Percentiles rank a stretch among this genome's conserved stretches.
Conservation (phyloP, 64 coral and sea anemone species). For the Anthopleura sola region DNA sequence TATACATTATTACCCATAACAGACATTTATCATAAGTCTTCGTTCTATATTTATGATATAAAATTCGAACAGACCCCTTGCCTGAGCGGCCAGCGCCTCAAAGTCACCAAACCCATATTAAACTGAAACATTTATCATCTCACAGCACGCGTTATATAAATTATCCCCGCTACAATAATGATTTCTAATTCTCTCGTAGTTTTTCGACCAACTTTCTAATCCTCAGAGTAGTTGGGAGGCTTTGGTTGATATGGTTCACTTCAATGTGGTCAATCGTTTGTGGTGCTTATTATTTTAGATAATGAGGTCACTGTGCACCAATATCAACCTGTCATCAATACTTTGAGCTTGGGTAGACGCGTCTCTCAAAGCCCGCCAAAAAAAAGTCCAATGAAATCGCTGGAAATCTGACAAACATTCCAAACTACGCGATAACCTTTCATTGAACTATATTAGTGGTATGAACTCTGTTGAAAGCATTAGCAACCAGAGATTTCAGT, state of each 20-base stretch:
- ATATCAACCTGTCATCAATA: not conserved
- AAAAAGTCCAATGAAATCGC: not conserved
- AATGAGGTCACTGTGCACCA: not conserved
- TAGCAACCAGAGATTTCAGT: not conserved
- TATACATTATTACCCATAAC: not conserved
- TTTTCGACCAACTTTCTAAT: not conserved
- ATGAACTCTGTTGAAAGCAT: not conserved
- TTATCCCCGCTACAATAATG: not conserved
- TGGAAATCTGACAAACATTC: not conserved
- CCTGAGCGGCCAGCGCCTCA: not conserved
- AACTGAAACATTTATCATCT: not conserved
- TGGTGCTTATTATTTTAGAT: not conserved
- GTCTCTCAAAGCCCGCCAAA: constrained; percentile 21
- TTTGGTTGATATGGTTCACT: not conserved
- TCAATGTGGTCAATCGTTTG: not conserved
- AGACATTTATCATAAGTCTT: not conserved
- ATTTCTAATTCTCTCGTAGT: not conserved
- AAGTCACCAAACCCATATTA: not conserved
- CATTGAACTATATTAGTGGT: not conserved
- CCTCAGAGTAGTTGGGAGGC: not conserved
- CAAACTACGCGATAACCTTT: not conserved
- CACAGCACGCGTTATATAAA: not conserved
- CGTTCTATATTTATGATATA: not conserved
- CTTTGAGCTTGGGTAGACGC: constrained; percentile 2
- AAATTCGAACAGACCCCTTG: not conserved